Conservation (phyloP, 2,888 invertebrate species). For the Metallyticus violacea region DNA sequence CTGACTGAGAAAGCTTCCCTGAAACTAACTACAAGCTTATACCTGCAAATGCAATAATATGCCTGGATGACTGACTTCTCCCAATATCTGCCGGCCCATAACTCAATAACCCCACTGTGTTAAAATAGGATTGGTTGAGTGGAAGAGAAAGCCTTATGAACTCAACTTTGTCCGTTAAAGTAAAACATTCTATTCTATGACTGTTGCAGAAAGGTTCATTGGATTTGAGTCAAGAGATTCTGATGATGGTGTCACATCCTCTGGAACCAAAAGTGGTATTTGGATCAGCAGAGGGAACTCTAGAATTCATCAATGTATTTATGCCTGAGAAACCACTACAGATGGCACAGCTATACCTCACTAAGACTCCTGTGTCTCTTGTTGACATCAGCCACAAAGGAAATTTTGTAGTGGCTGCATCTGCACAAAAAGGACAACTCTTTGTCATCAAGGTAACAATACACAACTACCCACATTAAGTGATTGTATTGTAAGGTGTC, state of each 20-base stretch:
- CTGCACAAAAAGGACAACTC: background rate
- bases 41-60: too few species aligned
- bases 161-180: too few species aligned
- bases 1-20: too few species aligned
- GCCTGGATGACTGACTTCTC: too few species aligned
- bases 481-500: too few species aligned
- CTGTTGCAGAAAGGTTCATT: background rate
- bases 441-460: background rate
- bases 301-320: slow-evolving; percentile 16
- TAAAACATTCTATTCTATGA: too few species aligned
- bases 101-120: too few species aligned
- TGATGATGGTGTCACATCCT: slow-evolving; percentile 20
- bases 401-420: background rate
- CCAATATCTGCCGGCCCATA: too few species aligned
- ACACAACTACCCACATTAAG: too few species aligned
- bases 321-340: background rate
- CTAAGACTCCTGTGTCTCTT: background rate
- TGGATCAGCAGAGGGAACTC: slow-evolving; percentile 16
- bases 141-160: too few species aligned
- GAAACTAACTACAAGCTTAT: too few species aligned
- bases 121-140: too few species aligned
- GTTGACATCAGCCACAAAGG: background rate
- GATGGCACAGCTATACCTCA: background rate
- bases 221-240: background rate
- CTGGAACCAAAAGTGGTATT: slow-evolving; percentile 18